Percentiles rank a stretch among this genome's conserved stretches.
Conservation (phyloP, 2,888 invertebrate species). For the Pollenia angustigena region DNA sequence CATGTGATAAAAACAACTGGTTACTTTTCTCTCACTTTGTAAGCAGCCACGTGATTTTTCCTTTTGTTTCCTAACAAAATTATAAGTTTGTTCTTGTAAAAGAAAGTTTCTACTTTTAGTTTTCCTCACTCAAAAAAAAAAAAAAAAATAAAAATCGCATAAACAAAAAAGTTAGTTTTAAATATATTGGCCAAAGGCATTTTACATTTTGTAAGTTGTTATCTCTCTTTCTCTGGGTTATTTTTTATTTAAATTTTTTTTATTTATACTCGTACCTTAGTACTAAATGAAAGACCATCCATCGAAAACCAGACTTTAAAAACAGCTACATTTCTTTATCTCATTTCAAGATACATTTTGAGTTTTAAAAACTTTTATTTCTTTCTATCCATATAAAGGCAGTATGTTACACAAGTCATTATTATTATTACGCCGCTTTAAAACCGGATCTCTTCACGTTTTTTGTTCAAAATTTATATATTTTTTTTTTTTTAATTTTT, state of each 20-base stretch:
- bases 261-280: conserved; percentile 2
- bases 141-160: neutral
- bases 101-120: no score
- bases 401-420: conserved; percentile 70
- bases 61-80: no score
- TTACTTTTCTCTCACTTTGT: no score
- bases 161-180: neutral
- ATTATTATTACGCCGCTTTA: conserved; percentile 75
- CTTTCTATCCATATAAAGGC: conserved; percentile 62
- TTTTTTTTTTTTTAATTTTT: conserved; percentile 20
- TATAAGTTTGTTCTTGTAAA: no score
- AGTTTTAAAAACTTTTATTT: conserved; percentile 46
- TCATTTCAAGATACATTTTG: conserved; percentile 57
- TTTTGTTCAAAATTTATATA: conserved; percentile 37
- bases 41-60: no score
- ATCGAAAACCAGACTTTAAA: conserved; percentile 16
- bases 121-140: no score
- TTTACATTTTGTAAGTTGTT: conserved; percentile 16
- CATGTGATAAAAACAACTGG: no score
- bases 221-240: conserved; percentile 23
- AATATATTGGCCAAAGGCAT: conserved; percentile 22
- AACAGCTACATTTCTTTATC: conserved; percentile 49
- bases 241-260: neutral
- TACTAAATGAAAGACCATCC: conserved; percentile 19
- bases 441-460: conserved; percentile 80